Evolutionary conservation across 2,888 invertebrate species (phyloP), one percentile per base, ranked within the genome.

Genomic region (Urechis unicinctus): DNA sequence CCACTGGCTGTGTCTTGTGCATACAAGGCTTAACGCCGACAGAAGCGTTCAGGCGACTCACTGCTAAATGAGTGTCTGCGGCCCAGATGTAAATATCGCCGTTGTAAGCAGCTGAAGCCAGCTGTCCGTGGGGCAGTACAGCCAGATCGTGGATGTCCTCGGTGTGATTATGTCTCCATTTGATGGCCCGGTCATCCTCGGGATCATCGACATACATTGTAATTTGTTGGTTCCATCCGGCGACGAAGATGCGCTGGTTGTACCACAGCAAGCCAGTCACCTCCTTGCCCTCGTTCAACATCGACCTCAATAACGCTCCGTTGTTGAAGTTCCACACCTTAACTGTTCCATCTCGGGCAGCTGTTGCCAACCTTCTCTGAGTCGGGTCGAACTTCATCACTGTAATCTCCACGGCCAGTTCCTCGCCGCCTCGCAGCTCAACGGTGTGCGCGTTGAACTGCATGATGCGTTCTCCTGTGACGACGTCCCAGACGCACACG

Each of bases 291-390:
- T 50, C 26, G 61, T 83, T 84, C 24, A 49, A 43, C n/a, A 89
- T 85, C 53, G 83, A 84, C 60, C 86, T 80, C 59, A 89, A 73
- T 66, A 88, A 88, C 5, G 83, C 82, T 0, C 89, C 88, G 28
- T 87, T 86, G 70, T 88, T 89, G 70, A 89, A 89, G 76, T 89
- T 88, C 91, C 91, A 91, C 31, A 89, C 82, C 80, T 87, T 87
- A 4, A 91, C 79, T 0, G 85, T 83, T 17, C 91, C 91, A 73
- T 89, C 85, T 52, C 86, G 83, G 0, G 88, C 89, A 1, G 88
- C 90, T 0, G 89, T 89, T 54, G 89, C 75, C 25, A 91, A 80
- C 57, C 87, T 82, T 3, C 88, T 86, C 63, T 83, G 79, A 25
- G 85, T 84, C 0, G 86, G 85, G 78, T 90, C 88, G 74, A 88